These are phyloP conservation scores for Cheirogaleus major DNA, from an alignment of 2,797 vertebrate species.

Conservation along the genomic window DNA sequence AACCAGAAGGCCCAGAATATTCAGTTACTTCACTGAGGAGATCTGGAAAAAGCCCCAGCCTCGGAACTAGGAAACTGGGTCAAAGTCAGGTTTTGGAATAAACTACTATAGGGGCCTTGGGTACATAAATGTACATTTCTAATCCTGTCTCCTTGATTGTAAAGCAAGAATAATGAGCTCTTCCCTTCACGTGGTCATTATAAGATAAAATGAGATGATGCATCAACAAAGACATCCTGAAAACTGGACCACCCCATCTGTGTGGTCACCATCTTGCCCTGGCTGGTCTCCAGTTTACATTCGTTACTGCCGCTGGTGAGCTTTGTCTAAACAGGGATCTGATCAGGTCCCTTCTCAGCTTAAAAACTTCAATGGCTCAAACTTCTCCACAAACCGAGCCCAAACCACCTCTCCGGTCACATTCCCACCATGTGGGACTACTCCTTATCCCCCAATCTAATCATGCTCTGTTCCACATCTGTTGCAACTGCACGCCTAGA, in stretches of 20 bases:
- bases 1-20: slow-evolving; percentile 34
- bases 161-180: not conserved
- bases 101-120: not conserved
- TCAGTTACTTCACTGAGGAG: slow-evolving; percentile 17
- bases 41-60: slow-evolving; percentile 16
- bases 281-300: not conserved
- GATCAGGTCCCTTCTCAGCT: not conserved
- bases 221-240: not conserved
- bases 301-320: not conserved
- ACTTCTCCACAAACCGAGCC: not conserved
- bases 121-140: not conserved
- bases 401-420: not conserved
- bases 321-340: not conserved
- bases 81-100: not conserved
- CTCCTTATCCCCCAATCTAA: not conserved
- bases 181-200: not conserved
- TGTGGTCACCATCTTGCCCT: not conserved
- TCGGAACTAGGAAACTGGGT: not conserved
- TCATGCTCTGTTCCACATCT: not conserved
- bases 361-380: not conserved
- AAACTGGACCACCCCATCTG: not conserved
- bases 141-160: not conserved
- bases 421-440: not conserved
- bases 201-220: not conserved
- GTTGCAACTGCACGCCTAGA: not conserved